phyloP scores from a whole-genome alignment of 2,888 invertebrate genomes.

The Hirtodrosophila confusa region DNA sequence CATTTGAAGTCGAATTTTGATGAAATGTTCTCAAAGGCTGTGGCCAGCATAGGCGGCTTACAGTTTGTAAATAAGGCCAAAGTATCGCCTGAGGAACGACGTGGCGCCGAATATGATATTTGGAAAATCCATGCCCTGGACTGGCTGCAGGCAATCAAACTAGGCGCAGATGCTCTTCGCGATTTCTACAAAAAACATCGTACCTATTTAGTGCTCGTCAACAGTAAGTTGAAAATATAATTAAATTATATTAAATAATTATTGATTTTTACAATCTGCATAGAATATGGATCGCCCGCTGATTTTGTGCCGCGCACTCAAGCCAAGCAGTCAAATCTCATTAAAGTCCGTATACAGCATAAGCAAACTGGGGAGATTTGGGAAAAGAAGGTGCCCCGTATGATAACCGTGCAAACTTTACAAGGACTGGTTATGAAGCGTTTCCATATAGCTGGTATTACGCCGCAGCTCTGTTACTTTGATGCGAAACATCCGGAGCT shows the following conservation, averaged over 20 bases:
- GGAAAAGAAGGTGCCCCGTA: constrained; percentile 89
- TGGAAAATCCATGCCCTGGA: constrained; percentile 91
- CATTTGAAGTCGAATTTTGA: constrained; percentile 85
- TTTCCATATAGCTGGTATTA: constrained; percentile 85
- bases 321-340: constrained; percentile 89
- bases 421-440: constrained; percentile 91
- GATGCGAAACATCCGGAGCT: constrained; percentile 87
- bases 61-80: constrained; percentile 90
- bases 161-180: constrained; percentile 83
- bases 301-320: constrained; percentile 88
- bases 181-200: constrained; percentile 90
- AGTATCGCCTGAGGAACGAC: constrained; percentile 89
- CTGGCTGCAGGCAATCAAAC: constrained; percentile 87
- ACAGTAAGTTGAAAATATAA: constrained; percentile 86
- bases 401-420: constrained; percentile 93
- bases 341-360: constrained; percentile 86
- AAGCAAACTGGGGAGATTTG: constrained; percentile 84
- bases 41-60: constrained; percentile 91
- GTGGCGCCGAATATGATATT: constrained; percentile 96
- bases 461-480: constrained; percentile 84
- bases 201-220: constrained; percentile 89
- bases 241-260: not conserved
- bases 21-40: constrained; percentile 91
- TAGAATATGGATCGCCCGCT: constrained; percentile 93
- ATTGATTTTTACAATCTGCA: not conserved